Evolutionary conservation across 1,140 invertebrate species (phyloP).

Genomic region (Palaemon carinicauda): DNA sequence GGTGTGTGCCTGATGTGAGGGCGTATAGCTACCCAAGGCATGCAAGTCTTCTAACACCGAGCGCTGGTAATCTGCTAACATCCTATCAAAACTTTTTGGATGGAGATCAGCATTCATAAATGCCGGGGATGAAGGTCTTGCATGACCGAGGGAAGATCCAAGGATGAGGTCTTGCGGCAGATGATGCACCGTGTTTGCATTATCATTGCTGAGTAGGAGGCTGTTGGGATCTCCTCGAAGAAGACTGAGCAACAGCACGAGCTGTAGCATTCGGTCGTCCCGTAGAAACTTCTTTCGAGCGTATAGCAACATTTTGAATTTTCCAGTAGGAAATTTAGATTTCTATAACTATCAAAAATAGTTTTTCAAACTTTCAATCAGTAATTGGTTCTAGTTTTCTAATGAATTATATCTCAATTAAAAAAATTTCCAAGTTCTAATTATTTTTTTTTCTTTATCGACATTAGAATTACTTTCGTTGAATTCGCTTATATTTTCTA

Average conservation of each 20-base stretch:
- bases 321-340: too few relatives aligned
- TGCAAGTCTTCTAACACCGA: conserved; percentile 39
- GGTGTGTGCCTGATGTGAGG: not conserved
- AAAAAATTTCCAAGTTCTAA: too few relatives aligned
- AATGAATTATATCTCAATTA: too few relatives aligned
- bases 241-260: conserved; percentile 80
- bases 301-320: conserved; percentile 69
- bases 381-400: too few relatives aligned
- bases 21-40: conserved; percentile 42
- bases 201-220: conserved; percentile 14
- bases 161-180: conserved; percentile 42
- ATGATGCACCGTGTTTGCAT: conserved; percentile 12
- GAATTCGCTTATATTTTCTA: too few relatives aligned
- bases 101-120: conserved; percentile 22
- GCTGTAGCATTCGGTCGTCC: conserved; percentile 77
- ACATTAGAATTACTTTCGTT: too few relatives aligned
- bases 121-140: conserved; percentile 24
- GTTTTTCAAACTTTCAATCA: too few relatives aligned
- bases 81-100: conserved; percentile 40
- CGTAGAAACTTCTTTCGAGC: conserved; percentile 78
- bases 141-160: conserved; percentile 41
- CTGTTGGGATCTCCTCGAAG: conserved; percentile 75
- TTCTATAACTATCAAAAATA: too few relatives aligned
- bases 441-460: too few relatives aligned
- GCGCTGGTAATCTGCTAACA: conserved; percentile 42